A percentile compares a stretch with the other conserved stretches of the same genome.
Conservation (phyloP, 2,888 invertebrate species). For the Dexiosoma caninum region DNA sequence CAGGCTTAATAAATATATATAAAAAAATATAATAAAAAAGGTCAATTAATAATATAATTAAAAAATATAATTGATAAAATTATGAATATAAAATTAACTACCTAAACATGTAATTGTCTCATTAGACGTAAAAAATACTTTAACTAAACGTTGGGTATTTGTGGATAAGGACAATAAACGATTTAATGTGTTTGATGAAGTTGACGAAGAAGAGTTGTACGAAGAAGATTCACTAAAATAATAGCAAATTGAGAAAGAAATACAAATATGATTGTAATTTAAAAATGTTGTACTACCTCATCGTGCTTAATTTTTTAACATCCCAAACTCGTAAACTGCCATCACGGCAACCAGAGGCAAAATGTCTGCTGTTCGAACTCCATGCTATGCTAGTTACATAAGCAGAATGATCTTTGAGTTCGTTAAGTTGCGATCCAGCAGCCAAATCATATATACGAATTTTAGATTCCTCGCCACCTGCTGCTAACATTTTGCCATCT, state of each 20-base stretch:
- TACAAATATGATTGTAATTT: background rate
- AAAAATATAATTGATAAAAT: constrained; percentile 31
- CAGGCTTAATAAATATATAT: no score
- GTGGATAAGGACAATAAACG: constrained; percentile 71
- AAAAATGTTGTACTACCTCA: constrained; percentile 63
- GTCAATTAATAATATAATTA: no score
- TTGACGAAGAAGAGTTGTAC: constrained; percentile 64
- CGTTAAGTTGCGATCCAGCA: constrained; percentile 80
- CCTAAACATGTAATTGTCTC: constrained; percentile 74
- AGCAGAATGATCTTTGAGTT: constrained; percentile 81
- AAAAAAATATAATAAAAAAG: no score
- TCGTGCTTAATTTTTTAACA: constrained; percentile 72
- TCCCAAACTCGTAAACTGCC: constrained; percentile 84
- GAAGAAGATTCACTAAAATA: constrained; percentile 66
- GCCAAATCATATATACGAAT: constrained; percentile 84
- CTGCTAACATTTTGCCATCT: constrained; percentile 89
- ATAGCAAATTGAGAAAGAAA: background rate
- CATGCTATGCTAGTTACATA: constrained; percentile 81
- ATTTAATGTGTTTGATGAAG: constrained; percentile 70
- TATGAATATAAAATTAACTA: constrained; percentile 62
- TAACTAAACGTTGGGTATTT: constrained; percentile 73
- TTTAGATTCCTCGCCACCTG: constrained; percentile 85
- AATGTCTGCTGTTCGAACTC: constrained; percentile 80
- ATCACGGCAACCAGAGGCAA: constrained; percentile 85
- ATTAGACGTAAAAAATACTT: constrained; percentile 73